Percentiles rank a stretch among this genome's conserved stretches.
These are phyloP conservation scores for Chaunax sp. DNA, from an alignment of 2,797 vertebrate species.

Conservation along the genomic window DNA sequence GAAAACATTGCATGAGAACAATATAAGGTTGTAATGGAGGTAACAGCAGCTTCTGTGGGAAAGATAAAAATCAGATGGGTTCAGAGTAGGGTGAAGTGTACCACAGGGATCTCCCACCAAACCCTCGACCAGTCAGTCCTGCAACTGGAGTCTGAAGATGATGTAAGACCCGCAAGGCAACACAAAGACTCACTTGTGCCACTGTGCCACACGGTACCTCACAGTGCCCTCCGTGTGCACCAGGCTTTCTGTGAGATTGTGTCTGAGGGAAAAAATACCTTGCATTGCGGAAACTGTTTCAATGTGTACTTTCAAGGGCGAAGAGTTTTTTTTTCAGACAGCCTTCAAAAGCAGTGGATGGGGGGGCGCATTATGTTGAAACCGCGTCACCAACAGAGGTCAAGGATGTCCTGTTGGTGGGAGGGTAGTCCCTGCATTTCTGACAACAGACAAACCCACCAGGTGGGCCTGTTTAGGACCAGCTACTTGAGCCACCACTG, in stretches of 20 bases:
- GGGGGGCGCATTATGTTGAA: constrained; percentile 1
- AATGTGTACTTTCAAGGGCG: constrained; percentile 51
- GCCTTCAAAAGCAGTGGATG: constrained; percentile 14
- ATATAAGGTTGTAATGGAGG: constrained; percentile 17
- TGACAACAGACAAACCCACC: constrained; percentile 5
- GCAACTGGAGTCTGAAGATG: constrained; percentile 50
- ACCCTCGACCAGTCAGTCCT: constrained; percentile 24
- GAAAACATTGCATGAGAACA: constrained; percentile 18
- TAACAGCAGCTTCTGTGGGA: constrained; percentile 39
- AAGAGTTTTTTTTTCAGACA: constrained; percentile 1
- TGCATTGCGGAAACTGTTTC: constrained; percentile 29
- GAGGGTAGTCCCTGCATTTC: background rate
- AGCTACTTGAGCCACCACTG: background rate
- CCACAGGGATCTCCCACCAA: constrained; percentile 33
- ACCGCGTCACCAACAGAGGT: constrained; percentile 4
- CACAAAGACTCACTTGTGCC: constrained; percentile 70
- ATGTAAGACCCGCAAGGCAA: constrained; percentile 57
- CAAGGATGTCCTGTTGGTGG: background rate
- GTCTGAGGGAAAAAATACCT: constrained; percentile 51
- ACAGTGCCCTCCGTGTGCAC: constrained; percentile 43
- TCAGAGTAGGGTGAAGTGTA: constrained; percentile 40
- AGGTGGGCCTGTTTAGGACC: background rate
- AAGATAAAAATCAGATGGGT: constrained; percentile 27
- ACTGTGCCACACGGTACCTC: constrained; percentile 39
- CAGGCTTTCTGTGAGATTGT: constrained; percentile 22